A percentile compares a stretch with the other conserved stretches of the same genome.
Conservation (phyloP, 1,140 invertebrate genomes). For the Aphelenchoides besseyi region DNA sequence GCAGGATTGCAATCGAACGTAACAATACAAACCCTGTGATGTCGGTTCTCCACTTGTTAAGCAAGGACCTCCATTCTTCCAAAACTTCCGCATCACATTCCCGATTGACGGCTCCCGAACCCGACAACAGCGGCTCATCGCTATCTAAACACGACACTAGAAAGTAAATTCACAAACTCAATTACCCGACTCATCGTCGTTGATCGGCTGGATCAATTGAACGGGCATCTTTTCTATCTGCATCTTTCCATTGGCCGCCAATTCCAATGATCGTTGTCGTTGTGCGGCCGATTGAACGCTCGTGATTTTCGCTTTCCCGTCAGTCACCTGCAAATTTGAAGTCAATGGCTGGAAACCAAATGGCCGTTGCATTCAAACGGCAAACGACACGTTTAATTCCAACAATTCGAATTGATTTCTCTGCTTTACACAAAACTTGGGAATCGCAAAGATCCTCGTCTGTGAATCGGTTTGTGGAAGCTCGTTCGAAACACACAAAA, state of each 20-base stretch:
- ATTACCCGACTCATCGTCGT: conserved; percentile 76
- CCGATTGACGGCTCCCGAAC: conserved; percentile 90
- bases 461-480: too few species aligned
- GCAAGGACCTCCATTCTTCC: conserved; percentile 83
- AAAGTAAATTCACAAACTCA: conserved; percentile 24
- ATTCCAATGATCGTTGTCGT: conserved; percentile 72
- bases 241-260: conserved; percentile 69
- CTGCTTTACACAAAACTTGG: too few species aligned
- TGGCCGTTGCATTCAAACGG: too few species aligned
- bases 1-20: conserved; percentile 1
- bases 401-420: too few species aligned
- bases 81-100: conserved; percentile 88
- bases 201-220: conserved; percentile 64
- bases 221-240: conserved; percentile 64
- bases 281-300: conserved; percentile 79
- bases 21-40: conserved; percentile 36
- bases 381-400: too few species aligned
- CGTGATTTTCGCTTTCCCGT: conserved; percentile 72
- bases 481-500: too few species aligned
- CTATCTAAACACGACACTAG: conserved; percentile 68
- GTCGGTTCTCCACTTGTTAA: conserved; percentile 74
- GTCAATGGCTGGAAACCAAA: conserved; percentile 16
- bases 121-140: conserved; percentile 90
- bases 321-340: conserved; percentile 30
- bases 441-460: too few species aligned